Base-by-base conservation (phyloP, 2,113 vertebrate genomes). In the Colius striatus region DNA sequence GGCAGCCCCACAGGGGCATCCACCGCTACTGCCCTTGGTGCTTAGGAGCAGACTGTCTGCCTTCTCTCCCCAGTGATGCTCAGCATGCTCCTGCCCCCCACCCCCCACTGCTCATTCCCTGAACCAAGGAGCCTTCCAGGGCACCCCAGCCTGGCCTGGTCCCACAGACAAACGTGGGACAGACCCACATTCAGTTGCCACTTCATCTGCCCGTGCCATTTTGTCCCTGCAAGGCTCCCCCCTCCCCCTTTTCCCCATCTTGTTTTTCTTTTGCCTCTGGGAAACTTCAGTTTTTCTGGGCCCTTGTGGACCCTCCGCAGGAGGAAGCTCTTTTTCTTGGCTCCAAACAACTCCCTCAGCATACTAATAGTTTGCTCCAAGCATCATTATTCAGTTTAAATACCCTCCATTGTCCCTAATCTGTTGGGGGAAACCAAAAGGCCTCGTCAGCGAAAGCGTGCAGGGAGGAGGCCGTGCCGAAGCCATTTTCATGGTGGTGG, bases 331-430 rank as follows among this genome's bases (percentile, higher is more conserved):
- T 60, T 60, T 87, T 47, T 88, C 57, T 78, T 43, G 55, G 50
- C 11, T 6, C 68, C 84, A 75, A 6, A 66, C 61, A 71, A 79
- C 90, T 30, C 53, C 70, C 45, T 91, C 70, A 87, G 93, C 90
- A 87, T 89, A 91, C 90, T 96, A 92, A 82, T 87, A 60, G 81
- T 89, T 91, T 75, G 68, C 81, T 87, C 48, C 58, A 63, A 91
- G 87, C 81, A 60, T 81, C 32, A 0, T 94, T 94, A 91, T 91
- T 95, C 77, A 74, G 76, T 60, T 92, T 92, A 94, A 92, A 91
- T 84, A 65, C 87, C 58, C 87, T 89, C 57, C 66, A 82, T 94
- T 95, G 92, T 96, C 66, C 71, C 78, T 82, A 53, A 87, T 74
- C 57, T 79, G 51, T 32, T 75, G 45, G 48, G 51, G 84, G 67